Evolutionary conservation across 2,113 vertebrate species (phyloP), one percentile per base, ranked within the genome.

Genomic region (Euleptes europaea): DNA sequence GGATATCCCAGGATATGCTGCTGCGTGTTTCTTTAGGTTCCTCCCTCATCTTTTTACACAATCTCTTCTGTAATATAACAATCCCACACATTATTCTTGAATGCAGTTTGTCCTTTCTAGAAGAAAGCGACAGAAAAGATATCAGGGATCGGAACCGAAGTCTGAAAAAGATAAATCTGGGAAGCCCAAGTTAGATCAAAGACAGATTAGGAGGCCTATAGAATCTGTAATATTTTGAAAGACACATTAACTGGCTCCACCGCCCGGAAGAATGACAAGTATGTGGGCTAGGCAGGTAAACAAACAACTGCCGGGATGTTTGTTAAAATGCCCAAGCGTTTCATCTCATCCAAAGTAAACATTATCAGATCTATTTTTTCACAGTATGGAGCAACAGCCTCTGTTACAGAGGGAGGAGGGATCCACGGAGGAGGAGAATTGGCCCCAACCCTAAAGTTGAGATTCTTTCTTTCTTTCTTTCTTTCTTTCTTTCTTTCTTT

Each of bases 271-370:
- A 93, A 93, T 94, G 94, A 93, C 87, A 92, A 78, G 92, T 89
- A 92, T 93, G 92, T 92, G 94, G 90, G 91, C 67, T 82, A 47
- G 92, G 90, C 91, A 92, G 90, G 91, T 82, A 93, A 94, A 94
- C 91, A 93, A 94, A 95, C 91, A 92, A 33, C 85, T 73, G 86
- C 44, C 74, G 51, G 86, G 51, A 0, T 92, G 88, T 93, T 94
- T 93, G 92, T 90, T 81, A 93, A 87, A 94, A 95, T 89, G 88
- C 84, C 89, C 78, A 1, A 86, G 86, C 0, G 0, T 91, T 93
- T 92, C 91, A 92, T 89, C 92, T 86, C 28, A 0, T 0, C 49
- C 31, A 87, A 69, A 79, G 78, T 44, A 49, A 91, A 88, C 88
- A 84, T 21, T 0, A 67, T 78, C 87, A 75, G 87, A 85, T 89